Conservation (phyloP, 2,113 vertebrate species). For the Campylomormyrus tamandua region DNA sequence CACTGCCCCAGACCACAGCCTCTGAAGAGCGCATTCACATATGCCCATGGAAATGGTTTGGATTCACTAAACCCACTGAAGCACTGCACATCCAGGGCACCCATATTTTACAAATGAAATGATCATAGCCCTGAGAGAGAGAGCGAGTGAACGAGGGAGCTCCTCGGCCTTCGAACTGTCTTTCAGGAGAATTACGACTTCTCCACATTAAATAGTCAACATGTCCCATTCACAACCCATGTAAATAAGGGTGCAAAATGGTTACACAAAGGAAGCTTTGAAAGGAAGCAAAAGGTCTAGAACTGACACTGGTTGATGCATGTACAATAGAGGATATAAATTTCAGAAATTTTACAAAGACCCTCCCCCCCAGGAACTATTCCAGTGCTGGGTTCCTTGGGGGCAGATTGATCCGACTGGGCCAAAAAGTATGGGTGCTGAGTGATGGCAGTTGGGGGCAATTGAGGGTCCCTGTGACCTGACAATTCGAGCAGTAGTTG, state of each 20-base stretch:
- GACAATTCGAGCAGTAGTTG: constrained; percentile 32
- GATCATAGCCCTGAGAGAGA: constrained; percentile 54
- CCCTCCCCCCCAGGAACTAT: background rate
- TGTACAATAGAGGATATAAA: constrained; percentile 2
- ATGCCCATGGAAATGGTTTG: background rate
- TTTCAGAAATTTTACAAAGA: background rate
- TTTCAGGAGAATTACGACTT: constrained; percentile 26
- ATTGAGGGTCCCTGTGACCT: constrained; percentile 23
- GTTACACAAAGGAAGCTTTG: background rate
- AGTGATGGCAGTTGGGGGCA: constrained; percentile 24
- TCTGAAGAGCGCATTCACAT: background rate
- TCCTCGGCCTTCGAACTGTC: constrained; percentile 29
- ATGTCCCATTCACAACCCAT: background rate
- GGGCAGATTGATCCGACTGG: constrained; percentile 22
- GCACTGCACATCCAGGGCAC: background rate
- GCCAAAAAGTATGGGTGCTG: constrained; percentile 7
- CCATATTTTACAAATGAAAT: constrained; percentile 12
- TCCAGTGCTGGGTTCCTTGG: constrained; percentile 16
- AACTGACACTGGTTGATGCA: background rate
- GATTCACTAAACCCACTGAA: background rate
- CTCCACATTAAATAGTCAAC: background rate
- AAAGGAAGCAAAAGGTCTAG: background rate
- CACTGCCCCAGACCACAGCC: background rate
- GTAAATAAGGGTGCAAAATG: background rate
- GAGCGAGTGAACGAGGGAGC: constrained; percentile 3